phyloP scores from a whole-genome alignment of 2,797 vertebrate species.

The Sebastes taczanowskii region DNA sequence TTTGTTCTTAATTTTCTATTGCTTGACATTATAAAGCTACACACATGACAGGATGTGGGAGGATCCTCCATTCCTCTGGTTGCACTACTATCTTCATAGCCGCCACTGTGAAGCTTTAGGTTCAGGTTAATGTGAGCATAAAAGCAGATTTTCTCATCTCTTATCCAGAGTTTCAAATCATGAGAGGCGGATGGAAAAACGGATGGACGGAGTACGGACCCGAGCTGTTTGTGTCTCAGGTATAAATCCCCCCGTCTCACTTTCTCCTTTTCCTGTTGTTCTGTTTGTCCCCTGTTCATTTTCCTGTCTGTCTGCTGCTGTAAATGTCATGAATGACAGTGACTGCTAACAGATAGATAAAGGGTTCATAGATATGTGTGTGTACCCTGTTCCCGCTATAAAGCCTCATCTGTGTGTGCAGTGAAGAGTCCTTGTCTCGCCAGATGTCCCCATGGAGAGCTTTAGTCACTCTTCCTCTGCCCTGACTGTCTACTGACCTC shows the following conservation, averaged over 20 bases:
- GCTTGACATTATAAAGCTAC: background rate
- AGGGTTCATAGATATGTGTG: conserved; percentile 58
- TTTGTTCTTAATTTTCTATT: background rate
- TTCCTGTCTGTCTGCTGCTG: conserved; percentile 22
- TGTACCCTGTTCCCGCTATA: conserved; percentile 50
- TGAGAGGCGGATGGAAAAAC: conserved; percentile 89
- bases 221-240: conserved; percentile 95
- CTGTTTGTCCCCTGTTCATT: background rate
- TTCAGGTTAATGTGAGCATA: background rate
- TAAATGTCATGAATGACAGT: conserved; percentile 62
- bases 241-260: conserved; percentile 68
- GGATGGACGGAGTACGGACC: conserved; percentile 87
- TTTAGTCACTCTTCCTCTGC: conserved; percentile 67
- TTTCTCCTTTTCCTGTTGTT: conserved; percentile 31
- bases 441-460: conserved; percentile 74
- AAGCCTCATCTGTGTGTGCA: conserved; percentile 71
- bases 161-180: conserved; percentile 93
- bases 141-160: conserved; percentile 42
- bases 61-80: background rate
- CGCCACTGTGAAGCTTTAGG: background rate
- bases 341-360: conserved; percentile 46
- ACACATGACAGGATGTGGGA: conserved; percentile 22
- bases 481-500: conserved; percentile 53
- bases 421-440: conserved; percentile 75
- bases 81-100: background rate